Evolutionary conservation across 2,888 invertebrate species (phyloP), one percentile per base, ranked within the genome.

Genomic region (Scelioninae gen. 1): DNA sequence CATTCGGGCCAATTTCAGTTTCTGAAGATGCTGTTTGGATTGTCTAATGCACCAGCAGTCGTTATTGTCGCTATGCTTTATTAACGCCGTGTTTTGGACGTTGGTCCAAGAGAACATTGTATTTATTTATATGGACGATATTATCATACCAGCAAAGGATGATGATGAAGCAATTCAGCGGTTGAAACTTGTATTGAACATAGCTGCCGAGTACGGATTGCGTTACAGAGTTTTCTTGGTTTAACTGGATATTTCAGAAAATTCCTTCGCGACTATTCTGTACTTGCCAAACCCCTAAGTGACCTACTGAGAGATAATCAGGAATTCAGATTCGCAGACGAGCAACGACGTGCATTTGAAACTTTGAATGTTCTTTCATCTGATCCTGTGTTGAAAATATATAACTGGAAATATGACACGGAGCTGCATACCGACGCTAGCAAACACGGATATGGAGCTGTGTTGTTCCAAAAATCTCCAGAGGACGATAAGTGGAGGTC

Each of bases 401-500:
- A 40, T 13, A 51, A 40, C 10, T 29, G 15, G 7, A 38, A 49
- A 4, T 13, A 34, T 8, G 38, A 38, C 4, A 65, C 63, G 5
- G 63, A 65, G 23, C 13, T 65, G 8, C 63, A 65, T 38, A 65
- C 63, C 6, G 63, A 65, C 10, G 63, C 63, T n/a, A 49, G 34
- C 5, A 49, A 49, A n/a, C 8, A 23, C 9, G 49, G 49, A 2
- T 65, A 49, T 8, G 49, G 63, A 8, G 63, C 63, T n/a, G 38
- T 65, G 10, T 23, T 65, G 9, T 8, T 65, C 1, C 63, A 65
- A 23, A 29, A n/a, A 23, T 13, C 0, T 15, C 47, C 69, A 2
- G 78, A 74, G 0, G 86, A 87, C 49, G 38, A 60, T 0, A 9
- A 63, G 5, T 15, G 81, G n/a, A n/a, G n/a, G n/a, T n/a, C n/a